Conservation (phyloP, 2,797 vertebrate species). For the Propithecus deckenii region DNA sequence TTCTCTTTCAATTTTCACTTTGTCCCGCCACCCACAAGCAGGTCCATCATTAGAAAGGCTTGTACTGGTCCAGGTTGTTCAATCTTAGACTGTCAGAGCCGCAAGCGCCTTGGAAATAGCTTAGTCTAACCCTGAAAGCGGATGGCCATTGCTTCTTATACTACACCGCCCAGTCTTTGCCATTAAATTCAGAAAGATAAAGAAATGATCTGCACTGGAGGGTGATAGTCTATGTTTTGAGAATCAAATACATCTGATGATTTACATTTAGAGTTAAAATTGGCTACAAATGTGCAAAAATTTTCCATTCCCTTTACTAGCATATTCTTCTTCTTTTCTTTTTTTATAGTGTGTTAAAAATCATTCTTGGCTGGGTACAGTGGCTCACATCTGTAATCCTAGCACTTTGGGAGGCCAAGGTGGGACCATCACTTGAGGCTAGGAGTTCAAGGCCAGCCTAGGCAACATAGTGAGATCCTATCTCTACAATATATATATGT, state of each 20-base stretch:
- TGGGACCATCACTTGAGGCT: background rate
- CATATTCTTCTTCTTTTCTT: background rate
- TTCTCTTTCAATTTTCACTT: background rate
- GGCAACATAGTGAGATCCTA: background rate
- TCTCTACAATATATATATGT: background rate
- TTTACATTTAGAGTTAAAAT: background rate
- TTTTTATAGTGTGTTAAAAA: background rate
- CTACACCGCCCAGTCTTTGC: background rate
- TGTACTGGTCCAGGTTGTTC: background rate
- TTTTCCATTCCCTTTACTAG: background rate
- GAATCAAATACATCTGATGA: background rate
- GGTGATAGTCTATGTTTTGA: background rate
- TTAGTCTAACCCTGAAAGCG: background rate
- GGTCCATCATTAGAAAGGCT: background rate
- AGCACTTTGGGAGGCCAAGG: background rate
- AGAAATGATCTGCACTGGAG: background rate
- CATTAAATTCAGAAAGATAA: background rate
- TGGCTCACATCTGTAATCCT: background rate
- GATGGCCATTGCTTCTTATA: background rate
- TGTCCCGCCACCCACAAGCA: fast-evolving
- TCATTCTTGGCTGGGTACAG: background rate
- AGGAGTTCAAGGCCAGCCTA: background rate
- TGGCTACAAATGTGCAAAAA: background rate
- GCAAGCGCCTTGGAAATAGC: background rate
- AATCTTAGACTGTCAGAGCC: background rate